Percentiles rank a stretch among this genome's conserved stretches.
These are phyloP conservation scores for Serranus cabrilla DNA, from an alignment of 2,797 vertebrate species.

Conservation along the genomic window DNA sequence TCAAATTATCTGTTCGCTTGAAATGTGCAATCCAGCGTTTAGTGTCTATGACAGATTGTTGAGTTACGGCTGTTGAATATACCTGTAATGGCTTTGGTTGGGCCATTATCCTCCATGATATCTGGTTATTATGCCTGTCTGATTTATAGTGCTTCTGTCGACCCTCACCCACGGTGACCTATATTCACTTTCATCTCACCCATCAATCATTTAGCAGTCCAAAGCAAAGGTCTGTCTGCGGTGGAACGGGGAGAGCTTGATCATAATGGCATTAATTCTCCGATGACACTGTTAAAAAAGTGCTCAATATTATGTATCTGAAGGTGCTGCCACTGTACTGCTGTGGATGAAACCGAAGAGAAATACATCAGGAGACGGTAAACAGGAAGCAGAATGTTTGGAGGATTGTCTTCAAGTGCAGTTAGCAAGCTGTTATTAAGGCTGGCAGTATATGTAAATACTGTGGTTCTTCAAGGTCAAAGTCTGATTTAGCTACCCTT, in stretches of 20 bases:
- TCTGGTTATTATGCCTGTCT: constrained; percentile 74
- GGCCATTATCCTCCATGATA: constrained; percentile 77
- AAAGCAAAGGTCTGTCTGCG: constrained; percentile 76
- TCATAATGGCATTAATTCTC: constrained; percentile 74
- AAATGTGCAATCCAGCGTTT: constrained; percentile 53
- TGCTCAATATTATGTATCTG: constrained; percentile 23
- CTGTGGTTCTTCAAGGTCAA: constrained; percentile 42
- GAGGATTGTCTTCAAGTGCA: constrained; percentile 25
- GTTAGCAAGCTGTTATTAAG: constrained; percentile 39
- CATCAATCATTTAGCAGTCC: constrained; percentile 83
- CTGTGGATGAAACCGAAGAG: constrained; percentile 40
- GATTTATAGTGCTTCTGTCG: constrained; percentile 76
- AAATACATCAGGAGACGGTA: constrained; percentile 19
- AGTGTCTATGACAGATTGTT: constrained; percentile 45
- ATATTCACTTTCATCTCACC: constrained; percentile 80
- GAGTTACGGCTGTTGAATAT: constrained; percentile 65
- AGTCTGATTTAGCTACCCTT: constrained; percentile 39
- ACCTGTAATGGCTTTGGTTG: constrained; percentile 70
- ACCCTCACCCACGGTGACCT: constrained; percentile 81
- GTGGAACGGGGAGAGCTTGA: constrained; percentile 59
- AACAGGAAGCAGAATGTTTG: constrained; percentile 36
- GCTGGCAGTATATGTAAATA: constrained; percentile 37
- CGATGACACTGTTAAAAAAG: constrained; percentile 47
- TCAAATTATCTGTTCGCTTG: constrained; percentile 45
- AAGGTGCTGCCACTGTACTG: constrained; percentile 22